Evolutionary conservation across 2,888 invertebrate species (phyloP), one percentile per base, ranked within the genome.

Genomic region (Pocota personata): DNA sequence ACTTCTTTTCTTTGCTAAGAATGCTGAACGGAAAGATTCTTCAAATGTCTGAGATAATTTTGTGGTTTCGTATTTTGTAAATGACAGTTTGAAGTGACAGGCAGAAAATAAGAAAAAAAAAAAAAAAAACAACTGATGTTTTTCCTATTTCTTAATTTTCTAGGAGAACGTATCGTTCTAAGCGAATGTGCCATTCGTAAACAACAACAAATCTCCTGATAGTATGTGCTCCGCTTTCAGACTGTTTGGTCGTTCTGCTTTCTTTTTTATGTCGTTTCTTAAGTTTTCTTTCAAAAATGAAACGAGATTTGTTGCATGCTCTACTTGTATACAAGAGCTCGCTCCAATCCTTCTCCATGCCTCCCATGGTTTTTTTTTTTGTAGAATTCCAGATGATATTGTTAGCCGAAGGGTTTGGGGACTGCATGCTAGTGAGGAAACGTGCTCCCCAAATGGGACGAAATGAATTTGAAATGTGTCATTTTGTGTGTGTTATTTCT

Each of bases 391-490:
- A 72, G 30, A 62, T 79, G 16, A 50, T 58, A 69, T 84, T 84
- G 80, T 80, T 79, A 75, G 69, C 73, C 69, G 43, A 14, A 62
- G 84, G 84, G 69, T 76, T 64, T 62, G 66, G 27, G 67, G n/a
- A 40, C 27, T 37, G 30, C 27, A 62, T 79, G 62, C 57, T 69
- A 64, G 67, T 66, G 66, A 30, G 43, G 30, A 27, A 77, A 76
- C 43, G 69, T 58, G 52, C 35, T 75, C 27, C 64, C 77, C 58
- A 67, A 79, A 57, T 69, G 69, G 69, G 43, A 80, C 50, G 67
- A 84, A 84, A 69, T 69, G 83, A 82, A 77, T 77, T 77, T 71
- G 57, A 82, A 82, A 77, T 84, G 57, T 79, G 75, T 84, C 84
- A 57, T 58, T 84, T 79, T 50, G 75, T 67, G 48, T 50, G 73